Evolutionary conservation across 1,140 invertebrate species (phyloP).

Genomic region (Drosophila kurseongensis): DNA sequence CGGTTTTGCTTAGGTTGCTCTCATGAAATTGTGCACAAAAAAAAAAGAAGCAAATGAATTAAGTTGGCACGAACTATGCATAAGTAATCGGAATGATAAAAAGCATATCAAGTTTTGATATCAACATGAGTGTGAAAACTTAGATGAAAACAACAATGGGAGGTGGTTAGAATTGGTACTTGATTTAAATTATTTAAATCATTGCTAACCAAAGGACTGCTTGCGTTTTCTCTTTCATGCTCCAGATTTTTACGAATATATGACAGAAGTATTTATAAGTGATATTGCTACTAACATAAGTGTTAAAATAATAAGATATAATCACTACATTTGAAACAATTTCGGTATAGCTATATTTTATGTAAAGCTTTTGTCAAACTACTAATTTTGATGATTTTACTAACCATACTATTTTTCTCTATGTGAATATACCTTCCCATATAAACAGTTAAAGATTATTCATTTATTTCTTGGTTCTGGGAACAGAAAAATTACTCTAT

Average conservation of each 20-base stretch:
- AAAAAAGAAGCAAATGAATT: neutral
- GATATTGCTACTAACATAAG: too few species aligned
- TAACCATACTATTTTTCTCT: neutral
- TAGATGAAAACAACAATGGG: conserved; percentile 6
- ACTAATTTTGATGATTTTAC: too few species aligned
- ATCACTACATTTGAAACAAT: too few species aligned
- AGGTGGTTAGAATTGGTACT: neutral
- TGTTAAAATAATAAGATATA: too few species aligned
- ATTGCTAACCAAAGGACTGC: too few species aligned
- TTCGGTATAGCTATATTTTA: too few species aligned
- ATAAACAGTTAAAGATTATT: conserved; percentile 31
- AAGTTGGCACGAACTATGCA: conserved; percentile 23
- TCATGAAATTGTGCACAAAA: conserved; percentile 26
- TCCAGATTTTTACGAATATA: too few species aligned
- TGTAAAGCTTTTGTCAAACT: too few species aligned
- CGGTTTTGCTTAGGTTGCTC: conserved; percentile 11
- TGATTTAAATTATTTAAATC: neutral
- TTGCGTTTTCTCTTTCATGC: too few species aligned
- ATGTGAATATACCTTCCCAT: conserved; percentile 2
- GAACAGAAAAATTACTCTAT: conserved; percentile 42
- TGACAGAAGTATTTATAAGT: too few species aligned
- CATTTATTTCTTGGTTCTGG: conserved; percentile 51
- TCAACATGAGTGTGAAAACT: conserved; percentile 8
- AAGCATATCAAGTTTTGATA: conserved; percentile 15
- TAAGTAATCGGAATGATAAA: conserved; percentile 7